A percentile compares a stretch with the other conserved stretches of the same genome.
phyloP scores from a whole-genome alignment of 2,113 vertebrate genomes.

The Gnathonemus longibarbis region DNA sequence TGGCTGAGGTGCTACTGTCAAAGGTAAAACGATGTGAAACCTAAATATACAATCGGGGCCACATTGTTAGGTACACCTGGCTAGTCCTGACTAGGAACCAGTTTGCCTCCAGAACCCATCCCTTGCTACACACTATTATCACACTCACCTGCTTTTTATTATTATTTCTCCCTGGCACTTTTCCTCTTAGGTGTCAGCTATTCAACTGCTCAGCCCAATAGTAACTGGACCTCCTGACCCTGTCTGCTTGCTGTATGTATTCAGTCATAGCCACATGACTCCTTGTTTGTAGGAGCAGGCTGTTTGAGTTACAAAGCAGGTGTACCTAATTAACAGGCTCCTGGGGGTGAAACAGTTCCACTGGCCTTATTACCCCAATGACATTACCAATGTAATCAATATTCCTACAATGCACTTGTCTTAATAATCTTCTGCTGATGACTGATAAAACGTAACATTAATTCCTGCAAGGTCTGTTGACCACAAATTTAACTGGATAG shows the following conservation, averaged over 20 bases:
- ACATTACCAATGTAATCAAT: not conserved
- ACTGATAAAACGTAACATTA: not conserved
- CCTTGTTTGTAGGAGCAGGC: not conserved
- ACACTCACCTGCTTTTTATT: not conserved
- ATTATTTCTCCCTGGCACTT: not conserved
- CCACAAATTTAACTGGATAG: not conserved
- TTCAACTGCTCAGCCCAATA: not conserved
- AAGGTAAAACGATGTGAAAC: not conserved
- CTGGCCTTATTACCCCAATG: not conserved
- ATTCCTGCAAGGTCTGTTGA: not conserved
- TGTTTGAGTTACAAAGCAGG: not conserved
- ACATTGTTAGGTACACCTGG: not conserved
- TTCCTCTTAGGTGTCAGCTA: not conserved
- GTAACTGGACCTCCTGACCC: not conserved
- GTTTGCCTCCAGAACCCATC: not conserved
- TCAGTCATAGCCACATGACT: not conserved
- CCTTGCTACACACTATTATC: not conserved
- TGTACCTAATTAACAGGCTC: not conserved
- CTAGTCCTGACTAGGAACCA: not conserved
- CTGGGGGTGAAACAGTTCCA: not conserved
- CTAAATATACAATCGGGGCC: not conserved
- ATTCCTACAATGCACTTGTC: not conserved
- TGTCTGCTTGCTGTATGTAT: not conserved
- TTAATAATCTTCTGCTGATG: not conserved
- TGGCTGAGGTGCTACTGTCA: not conserved